Evolutionary conservation across 2,888 invertebrate genomes (phyloP), one percentile per base, ranked within the genome.

Genomic region (Ecdyonurus torrentis): DNA sequence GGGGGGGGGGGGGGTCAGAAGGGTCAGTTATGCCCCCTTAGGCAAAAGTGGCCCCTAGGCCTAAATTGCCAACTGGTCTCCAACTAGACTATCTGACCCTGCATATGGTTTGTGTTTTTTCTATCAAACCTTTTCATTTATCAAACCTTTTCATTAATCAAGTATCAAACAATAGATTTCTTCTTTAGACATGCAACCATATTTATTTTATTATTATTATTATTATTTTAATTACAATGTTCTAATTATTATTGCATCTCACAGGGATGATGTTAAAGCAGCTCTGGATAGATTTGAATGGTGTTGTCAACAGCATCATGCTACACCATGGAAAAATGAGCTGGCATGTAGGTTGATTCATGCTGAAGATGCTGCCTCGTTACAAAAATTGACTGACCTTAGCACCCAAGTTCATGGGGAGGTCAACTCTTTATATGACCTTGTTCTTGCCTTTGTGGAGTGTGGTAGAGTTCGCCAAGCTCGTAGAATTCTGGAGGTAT

Each of bases 381-480:
- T 94, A n/a, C 92, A 94, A 72, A 83, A 82, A 74, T 72, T 93
- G 19, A 89, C 91, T 0, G 91, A 93, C 74, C 75, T 90, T 18
- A 86, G 86, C 67, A 89, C 89, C 1, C 77, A 80, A 70, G 80
- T 87, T 52, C 85, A 89, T 66, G 91, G 91, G 2, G 91, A 93
- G 76, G 83, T 87, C 53, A 90, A 90, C 71, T 87, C 90, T 66
- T 78, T 93, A 2, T 87, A 89, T 69, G 91, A 92, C 72, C 78
- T 94, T 67, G 89, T 90, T 2, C 80, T 90, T 59, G 83, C 87
- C 1, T 93, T 93, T 71, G 80, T 93, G 1, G 91, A 92, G 71
- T 87, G 87, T 68, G 89, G 89, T 0, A 81, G 88, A 20, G 73
- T 87, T 63, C 77, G 86, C 23, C 91, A 92, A 72, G 93, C 93